Evolutionary conservation across 92 coral and sea anemone genomes (phyloP).

Genomic region (Zoanthus sansibaricus): DNA sequence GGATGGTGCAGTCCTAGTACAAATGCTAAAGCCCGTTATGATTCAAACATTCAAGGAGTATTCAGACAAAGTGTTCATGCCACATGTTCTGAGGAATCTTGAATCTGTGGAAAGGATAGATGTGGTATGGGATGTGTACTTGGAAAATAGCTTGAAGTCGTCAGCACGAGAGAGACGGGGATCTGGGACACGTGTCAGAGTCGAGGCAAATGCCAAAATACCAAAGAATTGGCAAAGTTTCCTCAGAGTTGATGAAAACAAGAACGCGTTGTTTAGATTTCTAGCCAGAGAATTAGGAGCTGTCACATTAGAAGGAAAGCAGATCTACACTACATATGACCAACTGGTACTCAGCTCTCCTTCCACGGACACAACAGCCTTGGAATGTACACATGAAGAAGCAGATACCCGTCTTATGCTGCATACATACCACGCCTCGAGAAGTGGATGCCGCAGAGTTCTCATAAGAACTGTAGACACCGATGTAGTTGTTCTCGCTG

Average conservation of each 20-base stretch:
- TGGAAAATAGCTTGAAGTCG: conserved; percentile 44
- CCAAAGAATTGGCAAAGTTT: conserved; percentile 40
- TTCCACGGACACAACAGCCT: not conserved
- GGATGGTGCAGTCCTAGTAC: conserved; percentile 59
- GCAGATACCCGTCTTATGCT: conserved; percentile 25
- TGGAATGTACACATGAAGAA: conserved; percentile 44
- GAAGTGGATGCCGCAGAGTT: not conserved
- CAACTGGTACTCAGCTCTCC: conserved; percentile 22
- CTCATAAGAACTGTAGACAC: conserved; percentile 8
- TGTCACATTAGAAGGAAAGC: conserved; percentile 22
- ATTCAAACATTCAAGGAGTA: conserved; percentile 30
- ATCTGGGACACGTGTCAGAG: conserved; percentile 35
- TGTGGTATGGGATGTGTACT: conserved; percentile 58
- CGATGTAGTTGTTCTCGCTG: not conserved
- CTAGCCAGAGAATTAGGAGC: conserved; percentile 19
- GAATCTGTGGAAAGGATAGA: conserved; percentile 46
- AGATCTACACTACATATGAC: conserved; percentile 39
- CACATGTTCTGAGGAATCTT: conserved; percentile 44
- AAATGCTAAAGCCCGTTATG: conserved; percentile 41
- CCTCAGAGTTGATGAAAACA: not conserved
- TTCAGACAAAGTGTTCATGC: conserved; percentile 45
- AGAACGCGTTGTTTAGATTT: conserved; percentile 29
- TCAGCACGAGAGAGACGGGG: conserved; percentile 50
- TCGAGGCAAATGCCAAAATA: conserved; percentile 31
- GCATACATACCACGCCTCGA: not conserved